phyloP scores from a whole-genome alignment of 2,797 vertebrate genomes.

The Semotilus atromaculatus region DNA sequence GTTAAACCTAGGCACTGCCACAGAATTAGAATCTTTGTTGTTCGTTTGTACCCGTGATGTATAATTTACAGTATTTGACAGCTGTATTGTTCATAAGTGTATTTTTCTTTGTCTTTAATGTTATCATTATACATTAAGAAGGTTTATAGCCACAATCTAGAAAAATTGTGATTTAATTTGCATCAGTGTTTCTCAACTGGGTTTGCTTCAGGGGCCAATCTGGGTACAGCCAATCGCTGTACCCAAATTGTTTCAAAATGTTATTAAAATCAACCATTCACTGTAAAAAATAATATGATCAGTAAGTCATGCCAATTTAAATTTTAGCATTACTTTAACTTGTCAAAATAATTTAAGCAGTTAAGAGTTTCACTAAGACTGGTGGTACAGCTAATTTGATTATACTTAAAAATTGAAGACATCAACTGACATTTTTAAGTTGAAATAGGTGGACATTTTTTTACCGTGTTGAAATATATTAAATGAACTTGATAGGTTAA shows the following conservation, averaged over 20 bases:
- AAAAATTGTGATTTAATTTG: background rate
- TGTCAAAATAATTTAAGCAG: background rate
- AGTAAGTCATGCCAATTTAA: background rate
- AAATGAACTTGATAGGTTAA: background rate
- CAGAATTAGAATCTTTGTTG: background rate
- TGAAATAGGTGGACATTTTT: background rate
- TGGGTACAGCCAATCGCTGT: background rate
- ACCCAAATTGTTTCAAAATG: background rate
- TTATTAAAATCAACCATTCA: background rate
- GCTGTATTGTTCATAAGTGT: background rate
- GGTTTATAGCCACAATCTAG: background rate
- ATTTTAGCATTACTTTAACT: background rate
- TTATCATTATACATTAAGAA: no score
- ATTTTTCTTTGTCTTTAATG: background rate
- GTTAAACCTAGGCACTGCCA: background rate
- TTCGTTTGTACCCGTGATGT: background rate
- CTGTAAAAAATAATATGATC: background rate
- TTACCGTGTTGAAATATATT: background rate
- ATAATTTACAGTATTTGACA: background rate
- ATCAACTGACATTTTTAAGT: no score
- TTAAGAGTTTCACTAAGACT: no score
- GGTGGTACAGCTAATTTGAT: no score
- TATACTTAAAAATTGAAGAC: no score
- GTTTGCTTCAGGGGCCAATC: background rate
- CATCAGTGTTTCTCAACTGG: background rate